Conservation (phyloP, 2,113 vertebrate genomes). For the Nothoprocta pentlandii region DNA sequence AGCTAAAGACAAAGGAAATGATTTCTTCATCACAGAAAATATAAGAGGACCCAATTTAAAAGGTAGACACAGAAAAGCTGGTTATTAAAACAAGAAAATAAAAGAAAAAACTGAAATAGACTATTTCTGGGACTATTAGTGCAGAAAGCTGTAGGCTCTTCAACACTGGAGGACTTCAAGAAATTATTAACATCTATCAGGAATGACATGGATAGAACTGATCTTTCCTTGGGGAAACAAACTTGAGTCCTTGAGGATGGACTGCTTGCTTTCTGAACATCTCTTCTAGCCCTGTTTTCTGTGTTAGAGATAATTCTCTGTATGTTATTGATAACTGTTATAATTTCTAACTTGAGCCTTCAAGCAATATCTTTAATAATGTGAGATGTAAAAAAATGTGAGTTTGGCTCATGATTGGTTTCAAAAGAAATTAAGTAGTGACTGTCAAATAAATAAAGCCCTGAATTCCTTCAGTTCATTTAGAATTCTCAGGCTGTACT, state of each 20-base stretch:
- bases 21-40: background rate
- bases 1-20: background rate
- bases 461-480: background rate
- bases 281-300: background rate
- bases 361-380: background rate
- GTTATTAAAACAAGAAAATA: background rate
- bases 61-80: background rate
- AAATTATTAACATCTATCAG: background rate
- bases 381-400: background rate
- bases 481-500: background rate
- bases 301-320: fast-evolving
- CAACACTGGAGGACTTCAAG: background rate
- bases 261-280: background rate
- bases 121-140: background rate
- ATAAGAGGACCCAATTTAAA: background rate
- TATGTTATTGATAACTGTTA: background rate
- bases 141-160: background rate
- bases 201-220: background rate
- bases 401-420: background rate
- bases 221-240: background rate
- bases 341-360: background rate
- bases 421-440: background rate
- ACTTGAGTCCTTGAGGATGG: background rate
- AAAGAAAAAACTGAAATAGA: background rate
- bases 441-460: background rate